Base-by-base conservation (phyloP, 2,888 invertebrate species). In the Oxycera nigricornis region DNA sequence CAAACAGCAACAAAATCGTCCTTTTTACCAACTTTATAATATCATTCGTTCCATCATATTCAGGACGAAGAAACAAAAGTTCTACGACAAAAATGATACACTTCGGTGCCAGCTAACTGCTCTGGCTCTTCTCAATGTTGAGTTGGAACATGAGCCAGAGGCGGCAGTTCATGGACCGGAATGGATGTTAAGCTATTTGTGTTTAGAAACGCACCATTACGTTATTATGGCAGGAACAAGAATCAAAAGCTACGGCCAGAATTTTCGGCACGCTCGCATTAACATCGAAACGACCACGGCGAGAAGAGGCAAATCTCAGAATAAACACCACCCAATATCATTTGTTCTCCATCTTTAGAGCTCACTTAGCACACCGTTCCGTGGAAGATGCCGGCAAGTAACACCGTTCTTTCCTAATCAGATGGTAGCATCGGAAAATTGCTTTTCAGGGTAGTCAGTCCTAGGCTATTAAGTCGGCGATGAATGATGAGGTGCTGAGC, bases 391-490 rank as follows among this genome's bases (percentile, higher is more conserved):
- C 41, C 62, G 65, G 22, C 26, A 17, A 65, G 24, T 2, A 65
- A 39, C 39, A 65, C 65, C 41, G 65, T 65, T 39, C n/a, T n/a
- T n/a, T n/a, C 24, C 24, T 65, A 65, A 65, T 65, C 65, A 65
- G 41, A 35, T 24, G 14, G 41, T 65, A 41, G 9, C 39, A 65
- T 65, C 65, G 22, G 65, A 65, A 65, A 65, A 65, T 65, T 65
- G 65, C n/a, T 65, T 41, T 24, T 41, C 39, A 41, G 65, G 65
- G 41, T 24, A 65, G 11, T 20, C 17, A 22, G 20, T 30, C 11
- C 39, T 26, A 6, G 11, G 39, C 41, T 39, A 39, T 65, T 61
- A 24, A 65, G 41, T 24, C 22, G 11, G 9, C 35, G 28, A 65
- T 65, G 65, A 65, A 41, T 39, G 65, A 65, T 65, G 65, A 65